Evolutionary conservation across 1,140 invertebrate species (phyloP).

Genomic region (Parasteatoda tepidariorum): DNA sequence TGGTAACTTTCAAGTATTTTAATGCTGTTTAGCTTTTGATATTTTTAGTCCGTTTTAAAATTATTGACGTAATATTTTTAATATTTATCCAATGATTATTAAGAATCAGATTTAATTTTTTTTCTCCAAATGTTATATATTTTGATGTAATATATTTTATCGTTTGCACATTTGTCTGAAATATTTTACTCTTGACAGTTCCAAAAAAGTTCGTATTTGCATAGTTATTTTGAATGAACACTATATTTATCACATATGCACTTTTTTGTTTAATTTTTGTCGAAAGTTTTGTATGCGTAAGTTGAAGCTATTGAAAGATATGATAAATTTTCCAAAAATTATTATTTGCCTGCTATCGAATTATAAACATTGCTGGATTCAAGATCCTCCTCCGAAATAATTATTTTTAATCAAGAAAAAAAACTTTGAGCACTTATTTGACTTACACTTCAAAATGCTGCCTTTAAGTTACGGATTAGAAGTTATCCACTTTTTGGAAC

Average conservation of each 20-base stretch:
- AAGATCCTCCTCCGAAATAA: slow-evolving; percentile 30
- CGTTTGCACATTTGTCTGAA: too few relatives aligned
- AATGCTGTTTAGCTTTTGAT: too few relatives aligned
- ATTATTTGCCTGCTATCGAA: not conserved
- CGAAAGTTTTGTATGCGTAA: not conserved
- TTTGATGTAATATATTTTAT: too few relatives aligned
- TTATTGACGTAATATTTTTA: too few relatives aligned
- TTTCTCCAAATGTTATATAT: not conserved
- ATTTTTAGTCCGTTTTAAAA: too few relatives aligned
- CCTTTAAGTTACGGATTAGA: slow-evolving; percentile 57
- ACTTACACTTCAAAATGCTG: slow-evolving; percentile 37
- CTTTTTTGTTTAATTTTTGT: not conserved
- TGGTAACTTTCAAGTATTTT: too few relatives aligned
- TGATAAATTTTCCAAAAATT: slow-evolving; percentile 10
- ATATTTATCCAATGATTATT: too few relatives aligned
- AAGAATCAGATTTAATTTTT: too few relatives aligned
- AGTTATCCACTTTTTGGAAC: slow-evolving; percentile 55
- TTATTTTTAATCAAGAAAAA: not conserved
- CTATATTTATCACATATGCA: not conserved
- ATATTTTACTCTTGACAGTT: too few relatives aligned
- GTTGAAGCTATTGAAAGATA: not conserved
- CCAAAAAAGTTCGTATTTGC: not conserved
- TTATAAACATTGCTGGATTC: slow-evolving; percentile 37
- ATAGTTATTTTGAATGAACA: not conserved
- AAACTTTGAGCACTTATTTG: not conserved